Evolutionary conservation across 2,113 vertebrate genomes (phyloP).

Genomic region (Zootoca vivipara): DNA sequence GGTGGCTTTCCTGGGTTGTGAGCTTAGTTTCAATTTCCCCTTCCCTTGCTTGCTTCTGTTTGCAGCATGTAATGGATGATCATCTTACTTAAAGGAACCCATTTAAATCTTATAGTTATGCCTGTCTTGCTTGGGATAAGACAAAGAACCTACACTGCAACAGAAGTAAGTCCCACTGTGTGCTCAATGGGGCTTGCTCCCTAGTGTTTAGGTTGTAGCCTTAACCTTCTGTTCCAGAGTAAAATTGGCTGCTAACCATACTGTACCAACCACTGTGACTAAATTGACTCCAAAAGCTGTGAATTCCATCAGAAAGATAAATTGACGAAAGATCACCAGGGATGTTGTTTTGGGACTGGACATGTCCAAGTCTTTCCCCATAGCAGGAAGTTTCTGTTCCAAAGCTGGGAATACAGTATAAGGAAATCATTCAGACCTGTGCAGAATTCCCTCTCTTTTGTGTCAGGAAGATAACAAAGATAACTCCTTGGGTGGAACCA

Average conservation of each 20-base stretch:
- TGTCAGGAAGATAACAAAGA: neutral
- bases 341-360: neutral
- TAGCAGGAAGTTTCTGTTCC: neutral
- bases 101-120: too few relatives aligned
- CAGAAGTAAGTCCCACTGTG: too few relatives aligned
- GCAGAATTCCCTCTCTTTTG: neutral
- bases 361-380: neutral
- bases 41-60: too few relatives aligned
- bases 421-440: neutral
- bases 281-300: neutral
- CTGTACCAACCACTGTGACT: neutral
- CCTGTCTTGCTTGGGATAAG: too few relatives aligned
- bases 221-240: neutral
- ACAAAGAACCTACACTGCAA: too few relatives aligned
- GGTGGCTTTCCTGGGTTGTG: too few relatives aligned
- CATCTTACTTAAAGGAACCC: too few relatives aligned
- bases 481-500: neutral
- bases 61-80: too few relatives aligned
- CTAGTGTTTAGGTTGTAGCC: too few relatives aligned
- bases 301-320: neutral
- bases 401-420: neutral
- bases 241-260: neutral
- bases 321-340: neutral
- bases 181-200: too few relatives aligned
- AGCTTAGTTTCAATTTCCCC: too few relatives aligned